Percentiles rank a stretch among this genome's conserved stretches.
These are phyloP conservation scores for Syngnathus scovelli DNA, from an alignment of 2,113 vertebrate species.

Conservation along the genomic window DNA sequence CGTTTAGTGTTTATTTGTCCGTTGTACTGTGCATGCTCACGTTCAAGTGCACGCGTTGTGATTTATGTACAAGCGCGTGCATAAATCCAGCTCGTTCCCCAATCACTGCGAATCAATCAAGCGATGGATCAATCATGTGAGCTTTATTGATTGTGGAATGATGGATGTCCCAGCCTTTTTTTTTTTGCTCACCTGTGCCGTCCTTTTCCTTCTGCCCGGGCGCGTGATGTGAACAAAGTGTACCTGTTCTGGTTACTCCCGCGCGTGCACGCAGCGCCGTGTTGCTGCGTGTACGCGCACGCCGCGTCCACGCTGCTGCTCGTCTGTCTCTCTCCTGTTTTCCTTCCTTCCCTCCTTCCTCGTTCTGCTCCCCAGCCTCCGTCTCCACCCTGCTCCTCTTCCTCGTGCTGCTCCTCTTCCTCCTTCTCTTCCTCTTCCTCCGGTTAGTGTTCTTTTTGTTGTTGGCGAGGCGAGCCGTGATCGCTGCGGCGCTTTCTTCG, in stretches of 20 bases:
- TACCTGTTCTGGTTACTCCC: neutral
- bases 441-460: neutral
- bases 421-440: neutral
- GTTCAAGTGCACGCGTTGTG: neutral
- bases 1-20: too few relatives aligned
- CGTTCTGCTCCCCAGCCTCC: conserved; percentile 25
- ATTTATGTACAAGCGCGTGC: neutral
- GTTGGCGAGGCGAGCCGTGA: neutral
- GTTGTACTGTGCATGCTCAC: too few relatives aligned
- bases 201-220: neutral
- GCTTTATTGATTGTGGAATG: neutral
- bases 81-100: neutral
- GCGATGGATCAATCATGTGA: neutral
- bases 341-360: conserved; percentile 18
- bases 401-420: conserved; percentile 1
- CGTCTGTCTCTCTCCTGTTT: neutral
- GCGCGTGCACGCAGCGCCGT: conserved; percentile 2
- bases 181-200: neutral
- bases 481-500: conserved; percentile 14
- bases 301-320: conserved; percentile 13
- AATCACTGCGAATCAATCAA: neutral
- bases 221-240: conserved; percentile 21
- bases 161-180: neutral
- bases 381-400: conserved; percentile 32
- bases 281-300: conserved; percentile 20